phyloP scores from a whole-genome alignment of 2,797 vertebrate species.

The Chelmon rostratus region DNA sequence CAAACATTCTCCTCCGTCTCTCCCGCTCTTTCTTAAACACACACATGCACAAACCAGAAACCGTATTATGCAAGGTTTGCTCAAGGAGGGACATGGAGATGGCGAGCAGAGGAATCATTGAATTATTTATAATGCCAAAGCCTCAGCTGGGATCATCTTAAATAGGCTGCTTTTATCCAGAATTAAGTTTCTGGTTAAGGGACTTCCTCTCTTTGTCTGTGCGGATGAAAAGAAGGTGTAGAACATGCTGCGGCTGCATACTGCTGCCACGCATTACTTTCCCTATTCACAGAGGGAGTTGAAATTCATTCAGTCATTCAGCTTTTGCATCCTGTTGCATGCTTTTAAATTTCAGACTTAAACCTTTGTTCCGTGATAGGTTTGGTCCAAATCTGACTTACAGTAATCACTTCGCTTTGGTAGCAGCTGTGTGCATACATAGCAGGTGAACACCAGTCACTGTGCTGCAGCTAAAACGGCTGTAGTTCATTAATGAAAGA shows the following conservation, averaged over 20 bases:
- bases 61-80: constrained; percentile 70
- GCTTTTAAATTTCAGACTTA: constrained; percentile 5
- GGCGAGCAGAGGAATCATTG: constrained; percentile 50
- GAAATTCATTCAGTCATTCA: neutral
- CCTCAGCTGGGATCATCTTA: constrained; percentile 44
- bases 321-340: neutral
- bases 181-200: constrained; percentile 51
- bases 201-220: constrained; percentile 48
- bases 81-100: constrained; percentile 61
- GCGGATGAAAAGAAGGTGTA: constrained; percentile 34
- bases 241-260: constrained; percentile 6
- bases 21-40: constrained; percentile 30
- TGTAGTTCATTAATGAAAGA: constrained; percentile 45
- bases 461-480: constrained; percentile 15
- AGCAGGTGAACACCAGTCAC: neutral
- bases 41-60: constrained; percentile 48
- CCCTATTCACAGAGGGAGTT: neutral
- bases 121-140: constrained; percentile 66
- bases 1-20: constrained; percentile 37
- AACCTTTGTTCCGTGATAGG: neutral
- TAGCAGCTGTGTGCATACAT: neutral
- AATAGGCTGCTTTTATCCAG: constrained; percentile 59
- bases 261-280: neutral
- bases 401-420: neutral
- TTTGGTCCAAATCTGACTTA: neutral